These are phyloP conservation scores for Okapia johnstoni DNA, from an alignment of 2,113 vertebrate species.

Conservation along the genomic window DNA sequence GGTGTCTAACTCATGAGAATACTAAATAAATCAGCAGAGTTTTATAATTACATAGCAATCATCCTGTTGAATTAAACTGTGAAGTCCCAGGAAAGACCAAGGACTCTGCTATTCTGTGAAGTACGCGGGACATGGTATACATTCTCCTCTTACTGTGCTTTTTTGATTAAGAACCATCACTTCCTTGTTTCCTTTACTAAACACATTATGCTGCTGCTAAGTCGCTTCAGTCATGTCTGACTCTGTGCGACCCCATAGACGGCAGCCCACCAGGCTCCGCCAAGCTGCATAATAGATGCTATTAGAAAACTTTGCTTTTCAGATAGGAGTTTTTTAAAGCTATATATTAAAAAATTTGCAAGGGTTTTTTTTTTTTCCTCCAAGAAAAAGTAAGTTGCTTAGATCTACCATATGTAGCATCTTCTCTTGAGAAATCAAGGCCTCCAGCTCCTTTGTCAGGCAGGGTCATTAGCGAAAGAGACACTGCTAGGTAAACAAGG, in stretches of 20 bases:
- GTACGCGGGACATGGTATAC: too few relatives aligned
- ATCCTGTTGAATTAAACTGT: neutral
- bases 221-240: too few relatives aligned
- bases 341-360: neutral
- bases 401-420: neutral
- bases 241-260: too few relatives aligned
- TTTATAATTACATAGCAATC: neutral
- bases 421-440: neutral
- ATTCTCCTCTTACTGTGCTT: neutral
- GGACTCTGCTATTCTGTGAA: neutral
- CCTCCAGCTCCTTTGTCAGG: neutral
- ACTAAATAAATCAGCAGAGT: neutral
- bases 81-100: neutral
- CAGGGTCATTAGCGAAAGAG: too few relatives aligned
- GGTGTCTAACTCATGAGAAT: neutral
- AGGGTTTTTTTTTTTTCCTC: neutral
- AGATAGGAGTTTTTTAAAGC: neutral
- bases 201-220: too few relatives aligned
- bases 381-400: neutral
- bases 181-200: neutral
- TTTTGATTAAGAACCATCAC: neutral
- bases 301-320: neutral
- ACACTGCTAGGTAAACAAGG: neutral
- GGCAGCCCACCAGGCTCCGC: too few relatives aligned
- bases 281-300: neutral